phyloP scores from a whole-genome alignment of 2,113 vertebrate species.

The Pituophis catenifer region DNA sequence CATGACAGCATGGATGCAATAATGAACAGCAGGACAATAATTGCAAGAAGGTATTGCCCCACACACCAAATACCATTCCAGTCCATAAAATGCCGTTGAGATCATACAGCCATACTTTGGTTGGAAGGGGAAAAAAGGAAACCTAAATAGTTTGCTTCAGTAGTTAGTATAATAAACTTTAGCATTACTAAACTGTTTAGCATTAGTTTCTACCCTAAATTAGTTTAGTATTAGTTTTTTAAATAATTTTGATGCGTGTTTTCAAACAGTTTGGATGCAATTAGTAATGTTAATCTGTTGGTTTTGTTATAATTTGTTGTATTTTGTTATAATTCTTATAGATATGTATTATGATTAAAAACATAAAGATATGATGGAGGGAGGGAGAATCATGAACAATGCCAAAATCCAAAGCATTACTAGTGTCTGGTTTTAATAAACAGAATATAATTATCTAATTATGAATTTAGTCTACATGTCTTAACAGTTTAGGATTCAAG shows the following conservation, averaged over 20 bases:
- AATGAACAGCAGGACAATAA: too few species aligned
- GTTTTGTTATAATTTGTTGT: too few species aligned
- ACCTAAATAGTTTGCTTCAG: background rate
- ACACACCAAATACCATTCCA: background rate
- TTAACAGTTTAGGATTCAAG: background rate
- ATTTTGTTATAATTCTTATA: too few species aligned
- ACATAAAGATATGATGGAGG: too few species aligned
- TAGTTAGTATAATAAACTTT: background rate
- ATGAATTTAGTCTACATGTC: background rate
- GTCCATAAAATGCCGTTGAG: too few species aligned
- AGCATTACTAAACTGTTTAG: too few species aligned
- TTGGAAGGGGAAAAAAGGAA: background rate
- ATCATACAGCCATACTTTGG: background rate
- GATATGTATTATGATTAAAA: background rate
- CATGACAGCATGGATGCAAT: too few species aligned
- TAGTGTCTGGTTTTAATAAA: background rate
- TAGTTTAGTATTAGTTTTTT: background rate
- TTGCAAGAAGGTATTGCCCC: background rate
- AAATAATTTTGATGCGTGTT: background rate
- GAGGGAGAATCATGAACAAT: background rate
- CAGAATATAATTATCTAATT: background rate
- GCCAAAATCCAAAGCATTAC: background rate
- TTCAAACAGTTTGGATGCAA: background rate
- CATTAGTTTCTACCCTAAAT: too few species aligned
- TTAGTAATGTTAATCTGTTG: background rate